Evolutionary conservation across 2,888 invertebrate genomes (phyloP).

Genomic region (Brassicogethes aeneus): DNA sequence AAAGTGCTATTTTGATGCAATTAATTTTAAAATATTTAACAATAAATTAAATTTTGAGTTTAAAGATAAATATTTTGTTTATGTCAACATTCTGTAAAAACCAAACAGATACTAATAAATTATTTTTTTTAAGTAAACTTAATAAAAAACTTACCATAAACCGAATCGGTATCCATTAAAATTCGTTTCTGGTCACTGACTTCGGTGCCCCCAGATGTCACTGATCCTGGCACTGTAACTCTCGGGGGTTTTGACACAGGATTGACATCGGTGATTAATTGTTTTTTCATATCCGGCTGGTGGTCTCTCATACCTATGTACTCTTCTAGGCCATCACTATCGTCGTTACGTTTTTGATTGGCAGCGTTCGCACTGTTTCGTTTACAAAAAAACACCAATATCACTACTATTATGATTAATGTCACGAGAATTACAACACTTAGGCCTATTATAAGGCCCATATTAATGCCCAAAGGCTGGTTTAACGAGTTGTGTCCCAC

Average conservation of each 20-base stretch:
- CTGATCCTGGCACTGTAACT: slow-evolving; percentile 64
- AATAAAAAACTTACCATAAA: slow-evolving; percentile 49
- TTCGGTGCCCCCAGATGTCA: slow-evolving; percentile 66
- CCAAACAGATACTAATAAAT: too few species aligned
- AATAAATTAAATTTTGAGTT: too few species aligned
- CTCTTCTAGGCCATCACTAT: slow-evolving; percentile 32
- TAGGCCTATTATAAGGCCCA: slow-evolving; percentile 43
- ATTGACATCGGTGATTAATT: slow-evolving; percentile 73
- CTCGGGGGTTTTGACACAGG: slow-evolving; percentile 77
- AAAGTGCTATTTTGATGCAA: too few species aligned
- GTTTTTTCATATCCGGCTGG: slow-evolving; percentile 77
- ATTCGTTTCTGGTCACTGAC: slow-evolving; percentile 76
- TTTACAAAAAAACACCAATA: slow-evolving; percentile 37
- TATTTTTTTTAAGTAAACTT: too few species aligned
- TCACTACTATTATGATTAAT: slow-evolving; percentile 42
- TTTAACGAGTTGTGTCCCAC: neutral
- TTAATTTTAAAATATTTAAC: too few species aligned
- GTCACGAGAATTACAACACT: slow-evolving; percentile 41
- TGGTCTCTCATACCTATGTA: slow-evolving; percentile 66
- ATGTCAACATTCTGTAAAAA: too few species aligned
- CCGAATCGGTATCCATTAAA: slow-evolving; percentile 69
- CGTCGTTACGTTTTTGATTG: slow-evolving; percentile 26
- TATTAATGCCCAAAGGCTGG: slow-evolving; percentile 30
- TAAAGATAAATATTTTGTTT: too few species aligned
- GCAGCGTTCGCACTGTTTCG: slow-evolving; percentile 12